Conservation (phyloP, 2,888 invertebrate species). For the Andrena marginata region DNA sequence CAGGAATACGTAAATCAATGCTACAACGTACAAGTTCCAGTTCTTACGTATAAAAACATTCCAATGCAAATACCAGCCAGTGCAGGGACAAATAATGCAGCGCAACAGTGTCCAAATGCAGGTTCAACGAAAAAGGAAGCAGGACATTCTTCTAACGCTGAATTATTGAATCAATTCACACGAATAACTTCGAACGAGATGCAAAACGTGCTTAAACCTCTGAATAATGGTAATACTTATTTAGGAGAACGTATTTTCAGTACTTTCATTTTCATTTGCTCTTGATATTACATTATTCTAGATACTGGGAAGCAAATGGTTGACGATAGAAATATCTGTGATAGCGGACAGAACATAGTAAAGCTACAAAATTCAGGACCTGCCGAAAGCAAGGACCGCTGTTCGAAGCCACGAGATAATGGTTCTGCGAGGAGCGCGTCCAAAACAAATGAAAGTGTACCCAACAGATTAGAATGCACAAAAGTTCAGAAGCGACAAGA, state of each 20-base stretch:
- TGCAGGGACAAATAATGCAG: neutral
- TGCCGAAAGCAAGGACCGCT: conserved; percentile 2
- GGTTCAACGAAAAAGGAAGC: conserved; percentile 5
- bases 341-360: neutral
- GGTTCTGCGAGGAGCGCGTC: neutral
- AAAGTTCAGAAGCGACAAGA: conserved; percentile 23
- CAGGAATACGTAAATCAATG: conserved; percentile 67
- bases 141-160: neutral
- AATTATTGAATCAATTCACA: neutral
- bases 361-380: neutral
- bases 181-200: neutral
- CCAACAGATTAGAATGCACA: conserved; percentile 3
- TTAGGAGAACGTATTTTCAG: neutral
- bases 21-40: conserved; percentile 73
- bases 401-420: neutral
- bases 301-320: neutral
- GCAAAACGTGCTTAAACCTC: conserved; percentile 1
- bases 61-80: conserved; percentile 70
- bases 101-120: conserved; percentile 16
- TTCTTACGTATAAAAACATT: conserved; percentile 72
- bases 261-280: neutral
- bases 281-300: conserved; percentile 3
- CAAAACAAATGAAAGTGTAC: neutral
- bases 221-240: conserved; percentile 13
- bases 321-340: neutral